phyloP scores from a whole-genome alignment of 2,113 vertebrate genomes.

The Gallinago paraguaiae region DNA sequence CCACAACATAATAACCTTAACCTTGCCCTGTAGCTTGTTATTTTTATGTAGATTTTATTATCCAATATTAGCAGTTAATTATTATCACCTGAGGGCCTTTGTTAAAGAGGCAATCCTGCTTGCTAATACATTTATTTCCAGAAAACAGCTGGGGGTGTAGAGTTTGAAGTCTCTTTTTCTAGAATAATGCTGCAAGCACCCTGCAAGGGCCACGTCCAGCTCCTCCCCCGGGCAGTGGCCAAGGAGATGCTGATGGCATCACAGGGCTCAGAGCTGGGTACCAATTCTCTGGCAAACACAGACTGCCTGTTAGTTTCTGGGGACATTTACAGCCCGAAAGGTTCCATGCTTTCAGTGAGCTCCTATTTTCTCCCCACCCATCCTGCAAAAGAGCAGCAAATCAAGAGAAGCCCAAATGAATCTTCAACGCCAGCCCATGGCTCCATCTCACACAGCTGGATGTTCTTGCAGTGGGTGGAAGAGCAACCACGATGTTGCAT shows the following conservation, averaged over 20 bases:
- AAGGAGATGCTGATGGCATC: background rate
- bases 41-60: conserved; percentile 62
- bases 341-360: background rate
- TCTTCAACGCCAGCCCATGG: background rate
- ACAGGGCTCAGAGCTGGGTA: background rate
- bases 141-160: background rate
- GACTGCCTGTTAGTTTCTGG: background rate
- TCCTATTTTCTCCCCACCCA: background rate
- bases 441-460: background rate
- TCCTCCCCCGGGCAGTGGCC: background rate
- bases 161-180: background rate
- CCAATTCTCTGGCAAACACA: background rate
- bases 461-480: accelerated
- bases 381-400: background rate
- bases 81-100: conserved; percentile 36
- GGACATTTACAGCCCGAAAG: background rate
- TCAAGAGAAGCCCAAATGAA: background rate
- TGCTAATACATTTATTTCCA: background rate
- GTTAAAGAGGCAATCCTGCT: background rate
- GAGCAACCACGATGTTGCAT: accelerated
- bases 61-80: conserved; percentile 52
- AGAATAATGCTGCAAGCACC: background rate
- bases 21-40: conserved; percentile 42
- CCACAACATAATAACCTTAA: conserved; percentile 25
- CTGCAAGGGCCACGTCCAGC: background rate